Conservation (phyloP, 2,797 vertebrate species). For the Synanceia verrucosa region DNA sequence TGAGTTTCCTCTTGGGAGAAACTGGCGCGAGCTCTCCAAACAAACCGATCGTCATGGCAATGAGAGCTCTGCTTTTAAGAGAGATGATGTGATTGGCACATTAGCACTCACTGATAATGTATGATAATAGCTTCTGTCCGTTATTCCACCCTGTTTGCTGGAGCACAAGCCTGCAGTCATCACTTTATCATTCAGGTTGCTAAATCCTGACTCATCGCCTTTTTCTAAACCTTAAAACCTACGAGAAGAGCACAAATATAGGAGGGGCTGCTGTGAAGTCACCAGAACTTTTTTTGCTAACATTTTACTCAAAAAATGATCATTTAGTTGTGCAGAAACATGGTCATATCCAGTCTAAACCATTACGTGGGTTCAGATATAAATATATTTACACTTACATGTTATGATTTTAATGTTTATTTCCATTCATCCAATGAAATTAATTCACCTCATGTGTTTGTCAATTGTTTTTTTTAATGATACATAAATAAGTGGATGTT, state of each 20-base stretch:
- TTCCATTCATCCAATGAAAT: not conserved
- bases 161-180: not conserved
- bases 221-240: not conserved
- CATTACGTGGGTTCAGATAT: not conserved
- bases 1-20: slow-evolving; percentile 24
- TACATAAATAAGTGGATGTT: not conserved
- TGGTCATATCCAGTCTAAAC: not conserved
- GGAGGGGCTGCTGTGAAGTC: not conserved
- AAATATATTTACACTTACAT: not conserved
- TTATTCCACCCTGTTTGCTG: slow-evolving; percentile 24
- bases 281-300: no score
- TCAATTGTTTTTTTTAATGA: not conserved
- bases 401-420: not conserved
- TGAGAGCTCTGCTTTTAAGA: slow-evolving; percentile 40
- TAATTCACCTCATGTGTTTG: not conserved
- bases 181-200: not conserved
- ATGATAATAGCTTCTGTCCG: slow-evolving; percentile 10
- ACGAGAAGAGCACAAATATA: not conserved
- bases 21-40: slow-evolving; percentile 15
- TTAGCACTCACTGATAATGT: slow-evolving; percentile 20
- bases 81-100: slow-evolving; percentile 34
- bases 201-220: not conserved
- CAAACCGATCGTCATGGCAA: slow-evolving; percentile 9
- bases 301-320: no score
- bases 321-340: no score